phyloP scores from a whole-genome alignment of 2,797 vertebrate genomes.

The Eremophila alpestris region DNA sequence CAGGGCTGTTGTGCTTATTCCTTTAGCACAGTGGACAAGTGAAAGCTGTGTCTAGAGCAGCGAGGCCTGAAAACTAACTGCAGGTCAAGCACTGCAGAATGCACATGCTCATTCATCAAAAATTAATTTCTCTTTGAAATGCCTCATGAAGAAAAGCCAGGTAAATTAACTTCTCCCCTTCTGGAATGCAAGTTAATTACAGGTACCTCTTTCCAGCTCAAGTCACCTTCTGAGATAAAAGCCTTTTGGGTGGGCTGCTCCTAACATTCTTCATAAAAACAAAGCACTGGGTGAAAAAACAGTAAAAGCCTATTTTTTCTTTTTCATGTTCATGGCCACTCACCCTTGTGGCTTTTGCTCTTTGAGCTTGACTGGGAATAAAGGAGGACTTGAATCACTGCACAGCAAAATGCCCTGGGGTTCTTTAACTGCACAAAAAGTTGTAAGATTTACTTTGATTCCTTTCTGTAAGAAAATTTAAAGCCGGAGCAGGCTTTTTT shows the following conservation, averaged over 20 bases:
- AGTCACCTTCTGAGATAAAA: slow-evolving; percentile 33
- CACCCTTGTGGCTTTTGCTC: not conserved
- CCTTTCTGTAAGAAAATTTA: not conserved
- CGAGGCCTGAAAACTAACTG: not conserved
- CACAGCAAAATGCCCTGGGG: not conserved
- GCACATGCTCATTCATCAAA: slow-evolving; percentile 6
- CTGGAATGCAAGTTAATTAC: slow-evolving; percentile 57
- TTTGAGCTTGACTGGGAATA: not conserved
- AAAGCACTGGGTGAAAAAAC: not conserved
- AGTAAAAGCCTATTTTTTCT: not conserved
- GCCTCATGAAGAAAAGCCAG: not conserved
- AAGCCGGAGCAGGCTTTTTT: not conserved
- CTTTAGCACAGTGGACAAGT: not conserved
- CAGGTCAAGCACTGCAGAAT: not conserved
- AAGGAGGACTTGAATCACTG: not conserved
- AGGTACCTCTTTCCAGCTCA: slow-evolving; percentile 22
- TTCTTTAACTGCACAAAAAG: not conserved
- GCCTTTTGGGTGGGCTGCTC: not conserved
- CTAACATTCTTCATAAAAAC: not conserved
- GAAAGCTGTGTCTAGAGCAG: not conserved
- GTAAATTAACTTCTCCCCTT: slow-evolving; percentile 9
- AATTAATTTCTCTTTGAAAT: slow-evolving; percentile 53
- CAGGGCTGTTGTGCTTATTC: not conserved
- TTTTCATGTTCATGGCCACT: not conserved
- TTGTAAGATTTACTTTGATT: not conserved